Percentiles rank a stretch among this genome's conserved stretches.
Evolutionary conservation across 2,797 vertebrate genomes (phyloP).

Genomic region (Danio aesculapii): DNA sequence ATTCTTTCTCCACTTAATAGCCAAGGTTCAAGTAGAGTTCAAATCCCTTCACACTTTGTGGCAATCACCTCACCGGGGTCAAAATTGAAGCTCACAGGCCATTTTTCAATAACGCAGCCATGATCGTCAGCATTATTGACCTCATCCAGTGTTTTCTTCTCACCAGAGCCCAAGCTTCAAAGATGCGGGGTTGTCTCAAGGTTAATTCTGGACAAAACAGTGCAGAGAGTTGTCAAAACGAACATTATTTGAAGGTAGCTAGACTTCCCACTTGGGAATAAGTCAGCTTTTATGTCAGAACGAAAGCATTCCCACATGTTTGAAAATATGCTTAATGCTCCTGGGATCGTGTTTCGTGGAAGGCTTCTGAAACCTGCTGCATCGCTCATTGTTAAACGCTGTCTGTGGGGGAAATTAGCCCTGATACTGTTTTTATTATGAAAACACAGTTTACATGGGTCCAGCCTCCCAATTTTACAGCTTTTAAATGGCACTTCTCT

Average conservation of each 20-base stretch:
- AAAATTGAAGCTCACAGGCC: slow-evolving; percentile 64
- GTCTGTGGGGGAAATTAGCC: slow-evolving; percentile 85
- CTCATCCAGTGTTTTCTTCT: slow-evolving; percentile 67
- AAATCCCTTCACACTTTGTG: slow-evolving; percentile 54
- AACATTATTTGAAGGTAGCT: slow-evolving; percentile 79
- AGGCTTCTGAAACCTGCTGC: slow-evolving; percentile 81
- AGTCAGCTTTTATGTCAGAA: slow-evolving; percentile 83
- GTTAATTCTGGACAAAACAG: slow-evolving; percentile 78
- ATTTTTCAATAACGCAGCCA: slow-evolving; percentile 70
- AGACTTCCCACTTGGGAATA: slow-evolving; percentile 76
- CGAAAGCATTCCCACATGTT: slow-evolving; percentile 92
- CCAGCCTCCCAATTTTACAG: slow-evolving; percentile 69
- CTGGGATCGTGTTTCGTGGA: slow-evolving; percentile 79
- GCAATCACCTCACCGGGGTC: slow-evolving; percentile 44
- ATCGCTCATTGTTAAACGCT: slow-evolving; percentile 75
- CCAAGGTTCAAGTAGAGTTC: slow-evolving; percentile 50
- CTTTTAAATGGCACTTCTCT: slow-evolving; percentile 68
- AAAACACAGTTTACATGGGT: slow-evolving; percentile 82
- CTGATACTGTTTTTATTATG: slow-evolving; percentile 88
- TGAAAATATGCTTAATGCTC: slow-evolving; percentile 85
- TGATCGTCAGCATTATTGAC: slow-evolving; percentile 72
- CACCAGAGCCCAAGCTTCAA: slow-evolving; percentile 68
- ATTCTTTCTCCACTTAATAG: slow-evolving; percentile 40
- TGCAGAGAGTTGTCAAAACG: slow-evolving; percentile 81
- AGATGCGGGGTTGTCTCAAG: slow-evolving; percentile 72